phyloP scores from a whole-genome alignment of 2,888 invertebrate genomes.

The Mechanitis mazaeus region DNA sequence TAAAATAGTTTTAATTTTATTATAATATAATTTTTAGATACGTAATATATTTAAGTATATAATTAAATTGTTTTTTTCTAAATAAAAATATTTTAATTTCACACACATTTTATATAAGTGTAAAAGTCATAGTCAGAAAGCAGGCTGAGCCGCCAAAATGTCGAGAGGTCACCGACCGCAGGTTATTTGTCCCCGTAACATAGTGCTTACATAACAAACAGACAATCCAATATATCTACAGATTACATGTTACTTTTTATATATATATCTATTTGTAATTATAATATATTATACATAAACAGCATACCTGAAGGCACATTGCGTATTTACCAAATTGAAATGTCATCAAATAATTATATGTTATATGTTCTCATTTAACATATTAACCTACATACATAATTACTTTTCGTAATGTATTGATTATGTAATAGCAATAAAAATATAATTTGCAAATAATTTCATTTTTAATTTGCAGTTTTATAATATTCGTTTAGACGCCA shows the following conservation, averaged over 20 bases:
- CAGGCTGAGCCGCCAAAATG: conserved; percentile 40
- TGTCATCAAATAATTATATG: conserved; percentile 4
- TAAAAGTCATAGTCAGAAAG: conserved; percentile 36
- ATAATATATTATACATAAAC: neutral
- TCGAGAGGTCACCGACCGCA: conserved; percentile 51
- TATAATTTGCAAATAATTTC: neutral
- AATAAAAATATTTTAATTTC: neutral
- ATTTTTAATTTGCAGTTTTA: no score
- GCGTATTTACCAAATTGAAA: neutral
- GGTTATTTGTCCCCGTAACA: conserved; percentile 42
- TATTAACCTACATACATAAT: conserved; percentile 28
- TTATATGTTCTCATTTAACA: conserved; percentile 16
- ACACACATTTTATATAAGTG: conserved; percentile 8
- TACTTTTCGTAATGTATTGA: conserved; percentile 5
- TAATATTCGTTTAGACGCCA: no score
- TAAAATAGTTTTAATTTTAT: no score
- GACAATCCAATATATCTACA: conserved; percentile 8
- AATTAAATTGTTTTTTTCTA: neutral
- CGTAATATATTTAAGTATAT: neutral
- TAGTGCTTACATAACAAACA: conserved; percentile 43
- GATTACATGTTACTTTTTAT: neutral
- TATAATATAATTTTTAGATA: no score
- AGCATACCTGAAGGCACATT: neutral
- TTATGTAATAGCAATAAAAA: neutral
- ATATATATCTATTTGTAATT: neutral